Conservation (phyloP, 2,797 vertebrate genomes). For the Pseudocheirus occidentalis region DNA sequence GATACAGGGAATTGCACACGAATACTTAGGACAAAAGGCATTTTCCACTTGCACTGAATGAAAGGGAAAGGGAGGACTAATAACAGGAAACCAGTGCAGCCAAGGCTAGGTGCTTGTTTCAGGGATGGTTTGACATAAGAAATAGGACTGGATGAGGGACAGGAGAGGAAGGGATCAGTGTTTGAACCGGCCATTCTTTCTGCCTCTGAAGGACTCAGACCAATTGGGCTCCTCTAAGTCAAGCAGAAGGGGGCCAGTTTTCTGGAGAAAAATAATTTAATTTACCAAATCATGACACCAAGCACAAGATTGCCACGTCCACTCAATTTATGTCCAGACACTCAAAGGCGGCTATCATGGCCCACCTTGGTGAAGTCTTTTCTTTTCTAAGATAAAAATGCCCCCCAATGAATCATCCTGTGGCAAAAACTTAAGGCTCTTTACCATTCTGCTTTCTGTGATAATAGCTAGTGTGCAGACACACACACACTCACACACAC, state of each 20-base stretch:
- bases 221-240: not conserved
- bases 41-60: not conserved
- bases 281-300: not conserved
- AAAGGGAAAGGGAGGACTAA: not conserved
- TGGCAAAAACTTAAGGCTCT: not conserved
- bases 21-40: not conserved
- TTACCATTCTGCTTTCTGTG: not conserved
- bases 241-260: not conserved
- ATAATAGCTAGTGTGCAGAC: not conserved
- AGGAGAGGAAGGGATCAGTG: not conserved
- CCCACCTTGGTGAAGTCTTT: not conserved
- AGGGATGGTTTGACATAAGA: too few species aligned
- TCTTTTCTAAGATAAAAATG: not conserved
- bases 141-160: not conserved
- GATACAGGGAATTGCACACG: not conserved
- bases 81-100: accelerated
- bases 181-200: not conserved
- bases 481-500: too few species aligned
- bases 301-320: not conserved
- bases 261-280: not conserved
- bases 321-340: not conserved
- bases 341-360: not conserved
- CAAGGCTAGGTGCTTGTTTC: not conserved
- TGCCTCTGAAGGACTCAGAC: not conserved
- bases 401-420: not conserved